phyloP scores from a whole-genome alignment of 2,888 invertebrate genomes.

The Phytoseiulus persimilis region DNA sequence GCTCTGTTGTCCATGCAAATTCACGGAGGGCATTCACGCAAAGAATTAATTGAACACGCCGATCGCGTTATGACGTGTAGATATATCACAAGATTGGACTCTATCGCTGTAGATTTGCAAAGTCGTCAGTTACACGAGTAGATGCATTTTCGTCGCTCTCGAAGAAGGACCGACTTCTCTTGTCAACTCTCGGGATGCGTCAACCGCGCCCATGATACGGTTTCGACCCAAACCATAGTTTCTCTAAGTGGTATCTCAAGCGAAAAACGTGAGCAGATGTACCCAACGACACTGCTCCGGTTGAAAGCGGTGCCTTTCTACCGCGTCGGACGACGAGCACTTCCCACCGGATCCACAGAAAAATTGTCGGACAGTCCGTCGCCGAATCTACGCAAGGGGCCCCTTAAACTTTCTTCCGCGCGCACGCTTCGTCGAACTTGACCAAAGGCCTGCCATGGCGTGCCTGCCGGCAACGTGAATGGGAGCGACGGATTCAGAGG shows the following conservation, averaged over 20 bases:
- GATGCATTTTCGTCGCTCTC: neutral
- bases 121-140: neutral
- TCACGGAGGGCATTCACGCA: neutral
- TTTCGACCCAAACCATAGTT: neutral
- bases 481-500: neutral
- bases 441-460: neutral
- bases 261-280: neutral
- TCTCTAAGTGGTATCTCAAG: neutral
- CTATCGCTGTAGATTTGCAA: neutral
- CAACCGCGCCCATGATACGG: neutral
- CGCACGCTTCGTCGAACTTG: neutral
- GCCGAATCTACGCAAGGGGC: constrained; percentile 5
- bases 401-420: neutral
- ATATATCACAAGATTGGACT: neutral
- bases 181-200: neutral
- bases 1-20: neutral
- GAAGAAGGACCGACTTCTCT: neutral
- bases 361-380: neutral
- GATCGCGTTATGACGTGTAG: neutral
- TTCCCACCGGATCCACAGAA: neutral
- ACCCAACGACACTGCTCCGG: neutral
- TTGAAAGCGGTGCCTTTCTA: neutral
- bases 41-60: neutral
- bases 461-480: neutral
- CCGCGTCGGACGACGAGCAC: neutral